Evolutionary conservation across 2,888 invertebrate genomes (phyloP).

Genomic region (Callinectes sapidus): DNA sequence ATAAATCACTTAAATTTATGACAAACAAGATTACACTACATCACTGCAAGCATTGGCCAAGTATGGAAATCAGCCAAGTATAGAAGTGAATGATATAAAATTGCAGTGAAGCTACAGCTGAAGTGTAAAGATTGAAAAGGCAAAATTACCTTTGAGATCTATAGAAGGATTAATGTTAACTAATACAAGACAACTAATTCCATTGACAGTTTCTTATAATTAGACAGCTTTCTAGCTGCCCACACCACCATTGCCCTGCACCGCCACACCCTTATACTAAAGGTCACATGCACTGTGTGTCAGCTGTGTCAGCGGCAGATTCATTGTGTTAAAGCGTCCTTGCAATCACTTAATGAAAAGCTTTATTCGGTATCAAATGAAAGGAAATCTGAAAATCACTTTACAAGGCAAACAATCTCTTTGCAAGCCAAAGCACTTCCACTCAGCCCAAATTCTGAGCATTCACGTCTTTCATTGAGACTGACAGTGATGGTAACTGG

Average conservation of each 20-base stretch:
- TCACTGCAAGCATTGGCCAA: not conserved
- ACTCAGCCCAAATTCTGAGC: conserved; percentile 47
- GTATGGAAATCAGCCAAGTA: not conserved
- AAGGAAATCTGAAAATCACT: not conserved
- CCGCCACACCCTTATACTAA: not conserved
- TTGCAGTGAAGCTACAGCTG: not conserved
- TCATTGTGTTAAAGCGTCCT: not conserved
- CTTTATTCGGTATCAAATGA: not conserved
- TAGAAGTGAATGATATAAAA: not conserved
- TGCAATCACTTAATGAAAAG: conserved; percentile 10
- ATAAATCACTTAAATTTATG: not conserved
- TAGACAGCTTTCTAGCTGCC: not conserved
- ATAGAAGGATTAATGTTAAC: not conserved
- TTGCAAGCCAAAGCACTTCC: conserved; percentile 66
- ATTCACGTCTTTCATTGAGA: not conserved
- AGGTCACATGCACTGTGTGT: not conserved
- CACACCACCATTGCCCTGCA: not conserved
- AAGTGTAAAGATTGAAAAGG: not conserved
- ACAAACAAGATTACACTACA: not conserved
- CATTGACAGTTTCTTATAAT: not conserved
- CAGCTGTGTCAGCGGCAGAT: not conserved
- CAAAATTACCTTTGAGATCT: not conserved
- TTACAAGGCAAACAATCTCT: conserved; percentile 46
- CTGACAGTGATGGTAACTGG: not conserved
- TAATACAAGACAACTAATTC: conserved; percentile 3